phyloP scores from a whole-genome alignment of 2,113 vertebrate species.

The Boleophthalmus pectinirostris region DNA sequence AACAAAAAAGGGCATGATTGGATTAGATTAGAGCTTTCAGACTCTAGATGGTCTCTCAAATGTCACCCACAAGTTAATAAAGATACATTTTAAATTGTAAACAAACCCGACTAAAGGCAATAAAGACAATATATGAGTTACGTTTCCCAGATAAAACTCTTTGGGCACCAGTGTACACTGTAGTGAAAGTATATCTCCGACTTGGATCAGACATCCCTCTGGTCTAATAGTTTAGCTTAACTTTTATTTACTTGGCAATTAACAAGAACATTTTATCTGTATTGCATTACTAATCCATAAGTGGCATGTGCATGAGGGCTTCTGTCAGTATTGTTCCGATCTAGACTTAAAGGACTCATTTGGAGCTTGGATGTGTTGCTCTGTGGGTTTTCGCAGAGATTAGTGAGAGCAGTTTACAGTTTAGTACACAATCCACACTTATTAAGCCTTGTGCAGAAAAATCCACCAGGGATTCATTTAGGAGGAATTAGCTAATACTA shows the following conservation, averaged over 20 bases:
- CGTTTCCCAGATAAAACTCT: too few relatives aligned
- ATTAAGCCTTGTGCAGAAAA: conserved; percentile 45
- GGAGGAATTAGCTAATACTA: conserved; percentile 38
- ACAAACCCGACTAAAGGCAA: too few relatives aligned
- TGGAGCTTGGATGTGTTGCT: not conserved
- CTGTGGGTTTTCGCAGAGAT: conserved; percentile 1
- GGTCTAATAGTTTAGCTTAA: not conserved
- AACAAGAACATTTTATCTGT: not conserved
- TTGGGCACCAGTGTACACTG: not conserved
- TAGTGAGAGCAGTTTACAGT: conserved; percentile 11
- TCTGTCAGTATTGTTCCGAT: not conserved
- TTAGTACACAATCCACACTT: conserved; percentile 37
- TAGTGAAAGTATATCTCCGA: not conserved
- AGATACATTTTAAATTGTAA: too few relatives aligned
- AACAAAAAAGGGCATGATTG: too few relatives aligned
- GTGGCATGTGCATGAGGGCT: not conserved
- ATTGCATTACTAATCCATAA: not conserved
- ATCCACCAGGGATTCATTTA: conserved; percentile 48
- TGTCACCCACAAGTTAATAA: too few relatives aligned
- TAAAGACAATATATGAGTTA: too few relatives aligned
- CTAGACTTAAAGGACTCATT: conserved; percentile 11
- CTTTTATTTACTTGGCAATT: not conserved
- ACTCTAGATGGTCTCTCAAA: too few relatives aligned
- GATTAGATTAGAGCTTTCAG: too few relatives aligned
- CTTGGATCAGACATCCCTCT: not conserved